Evolutionary conservation across 2,113 vertebrate species (phyloP), one percentile per base, ranked within the genome.

Genomic region (Bolborhynchus lineola): DNA sequence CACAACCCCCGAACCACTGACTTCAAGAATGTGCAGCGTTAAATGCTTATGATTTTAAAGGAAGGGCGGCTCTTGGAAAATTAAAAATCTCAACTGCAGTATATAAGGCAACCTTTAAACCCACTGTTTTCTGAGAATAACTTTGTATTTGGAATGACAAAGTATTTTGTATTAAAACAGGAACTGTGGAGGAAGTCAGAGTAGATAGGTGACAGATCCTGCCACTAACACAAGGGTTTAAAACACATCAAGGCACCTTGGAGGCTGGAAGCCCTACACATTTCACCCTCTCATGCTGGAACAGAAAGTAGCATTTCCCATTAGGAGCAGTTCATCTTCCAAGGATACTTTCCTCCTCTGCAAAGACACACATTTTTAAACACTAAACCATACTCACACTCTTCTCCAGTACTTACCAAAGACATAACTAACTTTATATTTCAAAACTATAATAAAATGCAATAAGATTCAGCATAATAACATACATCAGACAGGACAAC

Each of bases 401-500:
- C 67, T 53, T 79, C 52, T 88, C 49, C 21, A 67, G 31, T 67
- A 86, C 72, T 86, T 92, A 84, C 37, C 55, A 75, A 50, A 13
- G 13, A 49, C 35, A 88, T 74, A 94, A 96, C 62, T 78, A 84
- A 76, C 50, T 84, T 92, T 93, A 69, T 88, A 94, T 79, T 96
- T 94, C 72, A 84, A 55, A 97, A 95, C 88, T 70, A 93, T 81
- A 93, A 96, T 91, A 95, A 91, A 97, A 97, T 95, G 86, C 79
- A 96, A 78, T 92, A 91, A 94, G 86, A 85, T 86, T 94, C 69
- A 94, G 81, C 89, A 88, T 90, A 91, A 91, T 11, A 55, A 83
- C 94, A 96, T 96, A 94, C 47, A 96, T 97, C 97, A 97, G 57
- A 77, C 94, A 86, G 90, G 92, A 95, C 90, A 96, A 93, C 88